These are phyloP conservation scores for Epizoanthus illoricatus DNA, from an alignment of 92 coral and sea anemone genomes.

Conservation along the genomic window DNA sequence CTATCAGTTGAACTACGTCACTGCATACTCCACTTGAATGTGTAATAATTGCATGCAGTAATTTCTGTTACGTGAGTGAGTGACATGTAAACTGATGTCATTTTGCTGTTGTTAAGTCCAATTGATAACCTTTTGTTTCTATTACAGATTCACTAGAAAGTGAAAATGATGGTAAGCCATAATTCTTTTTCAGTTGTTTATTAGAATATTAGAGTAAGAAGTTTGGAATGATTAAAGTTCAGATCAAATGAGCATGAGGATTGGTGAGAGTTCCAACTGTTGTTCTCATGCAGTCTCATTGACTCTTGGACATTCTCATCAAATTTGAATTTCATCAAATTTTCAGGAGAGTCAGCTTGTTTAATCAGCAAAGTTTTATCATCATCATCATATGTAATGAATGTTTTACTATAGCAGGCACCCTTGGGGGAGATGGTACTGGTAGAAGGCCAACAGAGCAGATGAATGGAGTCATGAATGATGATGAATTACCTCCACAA, in stretches of 20 bases:
- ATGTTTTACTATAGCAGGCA: constrained; percentile 34
- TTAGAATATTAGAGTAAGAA: no score
- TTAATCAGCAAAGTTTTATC: no score
- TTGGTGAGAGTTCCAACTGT: not conserved
- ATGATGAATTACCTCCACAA: constrained; percentile 81
- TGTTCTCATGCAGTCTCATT: not conserved
- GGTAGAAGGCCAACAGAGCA: constrained; percentile 67
- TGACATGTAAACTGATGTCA: not conserved
- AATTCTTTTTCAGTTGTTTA: not conserved
- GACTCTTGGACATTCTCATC: not conserved
- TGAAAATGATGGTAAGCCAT: constrained; percentile 71
- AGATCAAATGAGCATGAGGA: not conserved
- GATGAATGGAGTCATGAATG: constrained; percentile 86
- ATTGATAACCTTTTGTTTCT: constrained; percentile 5
- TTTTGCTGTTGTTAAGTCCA: not conserved
- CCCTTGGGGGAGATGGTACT: constrained; percentile 38
- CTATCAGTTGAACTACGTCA: no score
- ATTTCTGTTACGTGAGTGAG: no score
- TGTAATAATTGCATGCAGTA: no score
- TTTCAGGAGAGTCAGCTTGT: no score
- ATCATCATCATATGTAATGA: no score
- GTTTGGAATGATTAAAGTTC: not conserved
- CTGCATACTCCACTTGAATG: no score
- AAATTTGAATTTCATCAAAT: no score
- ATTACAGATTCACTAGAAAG: constrained; percentile 68